Base-by-base conservation (phyloP, 2,113 vertebrate species). In the Platichthys flesus region DNA sequence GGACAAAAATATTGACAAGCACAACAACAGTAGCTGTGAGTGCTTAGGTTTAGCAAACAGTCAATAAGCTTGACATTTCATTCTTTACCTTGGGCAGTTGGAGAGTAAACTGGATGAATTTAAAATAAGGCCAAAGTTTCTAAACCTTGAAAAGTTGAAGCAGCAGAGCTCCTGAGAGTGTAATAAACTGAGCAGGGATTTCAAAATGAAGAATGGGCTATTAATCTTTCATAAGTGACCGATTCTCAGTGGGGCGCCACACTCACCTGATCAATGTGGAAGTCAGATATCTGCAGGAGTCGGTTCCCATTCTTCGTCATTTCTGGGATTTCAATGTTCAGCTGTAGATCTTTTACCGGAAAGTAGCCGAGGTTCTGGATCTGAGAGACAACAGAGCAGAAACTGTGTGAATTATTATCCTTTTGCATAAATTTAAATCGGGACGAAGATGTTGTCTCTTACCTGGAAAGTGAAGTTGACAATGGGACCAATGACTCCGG, bases 351-450 rank as follows among this genome's bases (percentile, higher is more conserved):
- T 0, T 92, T 94, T 8, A 98, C 89, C 0, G 97, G 95, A 81
- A 98, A 98, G 59, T 96, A 95, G 9, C 96, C 97, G 54, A 99
- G 83, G 82, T 99, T 99, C 85, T 97, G 96, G 60, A 99, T 93
- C 97, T 99, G 92, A 73, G 35, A 70, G 51, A 60, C 26, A 73
- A 56, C 8, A 42, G 26, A 20, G 18, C 31, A 45, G 24, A 55
- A 59, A 77, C 7, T 28, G 24, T 28, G 28, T 47, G 42, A 42
- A 2, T 67, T 18, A 61, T 60, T 67, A 55, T 13, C 12, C 5
- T 10, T 74, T 76, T 68, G 2, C 16, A 12, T 56, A 14, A 67
- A 77, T 40, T 26, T 37, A 49, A 52, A 9, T 3, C 45, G 40
- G 12, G 0, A 14, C 12, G 23, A 13, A 10, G 31, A 78, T 21